Evolutionary conservation across 1,140 invertebrate species (phyloP), one percentile per base, ranked within the genome.

Genomic region (Temnothorax nylanderi): DNA sequence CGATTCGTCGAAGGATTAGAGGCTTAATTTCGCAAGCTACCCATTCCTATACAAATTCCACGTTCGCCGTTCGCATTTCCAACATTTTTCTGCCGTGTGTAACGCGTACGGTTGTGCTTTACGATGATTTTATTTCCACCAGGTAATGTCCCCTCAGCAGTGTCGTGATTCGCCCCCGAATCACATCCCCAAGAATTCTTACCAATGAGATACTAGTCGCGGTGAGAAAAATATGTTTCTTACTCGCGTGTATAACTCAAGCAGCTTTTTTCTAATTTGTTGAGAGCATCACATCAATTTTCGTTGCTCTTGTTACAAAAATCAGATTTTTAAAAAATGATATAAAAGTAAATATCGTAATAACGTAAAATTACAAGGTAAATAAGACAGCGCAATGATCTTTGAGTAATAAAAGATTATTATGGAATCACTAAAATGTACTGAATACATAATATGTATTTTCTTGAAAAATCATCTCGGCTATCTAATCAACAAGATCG

Each of bases 81-180:
- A 72, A 60, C 51, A 82, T 82, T 82, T 82, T 82, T 82, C 51
- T 41, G 26, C 26, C 41, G 11, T 82, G 67, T 47, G 80, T 58
- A 82, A 82, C 54, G 65, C 21, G 11, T 44, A 21, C 16, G 32
- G 18, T 51, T n/a, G 51, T 58, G 34, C 16, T 56, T 82, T 58
- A 82, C 41, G 37, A 81, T 26, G 49, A 82, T 72, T 82, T 82
- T 82, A 82, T 72, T 58, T 82, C 4, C 5, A 72, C 18, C 16
- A 74, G 47, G 34, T 54, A 44, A 18, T 47, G 65, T n/a, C n/a
- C 34, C 32, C 37, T 58, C 26, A 18, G 11, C 51, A 72, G 2
- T 18, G 21, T 3, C 11, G 18, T 58, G 51, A 72, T 60, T 82
- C 26, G 13, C n/a, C 51, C 41, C 26, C 67, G 67, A 18, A 82